phyloP scores from a whole-genome alignment of 2,113 vertebrate genomes.

The Sarotherodon lohbergeri region DNA sequence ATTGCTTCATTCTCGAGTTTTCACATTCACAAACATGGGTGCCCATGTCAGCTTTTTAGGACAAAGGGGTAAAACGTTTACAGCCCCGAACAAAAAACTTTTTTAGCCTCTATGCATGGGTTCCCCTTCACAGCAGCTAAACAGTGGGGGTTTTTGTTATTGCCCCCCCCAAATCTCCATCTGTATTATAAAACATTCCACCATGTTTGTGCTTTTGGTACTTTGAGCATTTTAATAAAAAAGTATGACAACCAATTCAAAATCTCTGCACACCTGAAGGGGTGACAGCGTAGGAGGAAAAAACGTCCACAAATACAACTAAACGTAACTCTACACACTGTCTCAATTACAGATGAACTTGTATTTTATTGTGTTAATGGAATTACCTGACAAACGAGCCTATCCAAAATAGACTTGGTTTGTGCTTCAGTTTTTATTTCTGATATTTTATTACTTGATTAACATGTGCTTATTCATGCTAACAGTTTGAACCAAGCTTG shows the following conservation, averaged over 20 bases:
- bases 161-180: not conserved
- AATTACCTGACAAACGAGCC: fast-evolving
- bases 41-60: fast-evolving
- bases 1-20: not conserved
- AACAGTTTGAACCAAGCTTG: not conserved
- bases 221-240: not conserved
- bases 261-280: not conserved
- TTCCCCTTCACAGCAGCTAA: not conserved
- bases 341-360: not conserved
- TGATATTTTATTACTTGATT: too few relatives aligned
- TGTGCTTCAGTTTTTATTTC: not conserved
- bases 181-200: not conserved
- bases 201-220: not conserved
- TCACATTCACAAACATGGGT: not conserved
- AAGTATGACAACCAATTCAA: not conserved
- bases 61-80: not conserved
- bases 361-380: not conserved
- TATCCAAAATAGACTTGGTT: not conserved
- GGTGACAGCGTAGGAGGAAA: not conserved
- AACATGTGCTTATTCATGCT: not conserved
- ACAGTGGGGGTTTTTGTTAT: fast-evolving
- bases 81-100: not conserved
- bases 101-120: not conserved
- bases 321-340: not conserved
- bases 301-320: not conserved